A percentile compares a stretch with the other conserved stretches of the same genome.
phyloP scores from a whole-genome alignment of 1,140 invertebrate genomes.

The Teleogryllus occipitalis region DNA sequence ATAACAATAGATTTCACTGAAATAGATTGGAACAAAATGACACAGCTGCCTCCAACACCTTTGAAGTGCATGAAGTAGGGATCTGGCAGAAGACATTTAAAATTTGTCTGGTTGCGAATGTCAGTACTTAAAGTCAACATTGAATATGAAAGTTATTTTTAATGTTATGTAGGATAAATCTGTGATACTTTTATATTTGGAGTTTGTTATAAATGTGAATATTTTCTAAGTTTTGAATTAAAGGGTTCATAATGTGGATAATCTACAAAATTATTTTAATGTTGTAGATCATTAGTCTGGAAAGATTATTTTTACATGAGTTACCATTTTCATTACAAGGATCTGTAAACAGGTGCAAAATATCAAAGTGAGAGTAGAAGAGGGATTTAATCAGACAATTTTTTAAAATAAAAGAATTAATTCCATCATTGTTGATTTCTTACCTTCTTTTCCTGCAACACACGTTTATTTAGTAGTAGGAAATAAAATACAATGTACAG shows the following conservation, averaged over 20 bases:
- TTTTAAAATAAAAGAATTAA: too few relatives aligned
- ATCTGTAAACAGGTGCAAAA: background rate
- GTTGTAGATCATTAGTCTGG: too few relatives aligned
- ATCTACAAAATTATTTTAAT: too few relatives aligned
- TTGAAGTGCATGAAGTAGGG: constrained; percentile 19
- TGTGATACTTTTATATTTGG: too few relatives aligned
- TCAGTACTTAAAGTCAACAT: background rate
- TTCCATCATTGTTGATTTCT: background rate
- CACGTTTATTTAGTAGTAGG: constrained; percentile 18
- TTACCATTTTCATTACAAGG: too few relatives aligned
- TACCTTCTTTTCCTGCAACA: constrained; percentile 17
- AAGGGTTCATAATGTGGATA: too few relatives aligned
- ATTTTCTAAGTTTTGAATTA: too few relatives aligned
- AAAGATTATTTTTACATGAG: too few relatives aligned
- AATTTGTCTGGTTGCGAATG: background rate
- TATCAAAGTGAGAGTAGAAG: background rate
- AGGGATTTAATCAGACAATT: background rate
- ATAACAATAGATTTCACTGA: constrained; percentile 61
- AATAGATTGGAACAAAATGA: constrained; percentile 45
- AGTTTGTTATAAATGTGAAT: too few relatives aligned
- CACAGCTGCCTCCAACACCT: constrained; percentile 38
- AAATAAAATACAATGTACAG: constrained; percentile 22
- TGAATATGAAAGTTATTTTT: too few relatives aligned
- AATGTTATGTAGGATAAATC: too few relatives aligned
- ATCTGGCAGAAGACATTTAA: background rate